A percentile compares a stretch with the other conserved stretches of the same genome.
These are phyloP conservation scores for Pelodiscus sinensis DNA, from an alignment of 2,113 vertebrate genomes.

Conservation along the genomic window DNA sequence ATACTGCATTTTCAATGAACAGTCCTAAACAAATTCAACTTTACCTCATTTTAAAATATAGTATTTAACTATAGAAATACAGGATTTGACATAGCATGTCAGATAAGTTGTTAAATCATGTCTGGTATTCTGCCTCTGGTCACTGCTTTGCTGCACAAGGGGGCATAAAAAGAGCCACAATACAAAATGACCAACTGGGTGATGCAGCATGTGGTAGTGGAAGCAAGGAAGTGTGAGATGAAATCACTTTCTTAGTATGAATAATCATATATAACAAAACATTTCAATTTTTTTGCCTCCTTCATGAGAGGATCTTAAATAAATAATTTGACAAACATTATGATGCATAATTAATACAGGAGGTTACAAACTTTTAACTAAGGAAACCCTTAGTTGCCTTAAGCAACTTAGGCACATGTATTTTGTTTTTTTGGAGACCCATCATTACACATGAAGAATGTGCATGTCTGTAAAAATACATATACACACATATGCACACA, in stretches of 20 bases:
- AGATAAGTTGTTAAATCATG: slow-evolving; percentile 31
- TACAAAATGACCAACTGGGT: slow-evolving; percentile 44
- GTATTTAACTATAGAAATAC: slow-evolving; percentile 29
- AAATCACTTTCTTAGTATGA: slow-evolving; percentile 16
- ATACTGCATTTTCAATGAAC: background rate
- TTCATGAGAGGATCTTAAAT: background rate
- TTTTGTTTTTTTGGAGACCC: too few relatives aligned
- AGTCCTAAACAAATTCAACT: background rate
- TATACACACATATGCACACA: too few relatives aligned
- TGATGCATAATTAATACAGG: background rate
- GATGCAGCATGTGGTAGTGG: slow-evolving; percentile 1
- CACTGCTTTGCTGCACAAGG: slow-evolving; percentile 3
- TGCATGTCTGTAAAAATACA: too few relatives aligned
- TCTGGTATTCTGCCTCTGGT: slow-evolving; percentile 62
- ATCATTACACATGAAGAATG: too few relatives aligned
- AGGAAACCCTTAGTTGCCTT: too few relatives aligned
- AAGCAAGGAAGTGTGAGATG: background rate
- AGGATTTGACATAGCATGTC: slow-evolving; percentile 40
- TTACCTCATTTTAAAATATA: slow-evolving; percentile 25
- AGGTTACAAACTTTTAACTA: too few relatives aligned
- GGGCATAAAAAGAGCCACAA: slow-evolving; percentile 20
- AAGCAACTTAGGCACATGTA: too few relatives aligned
- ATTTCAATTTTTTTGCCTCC: background rate
- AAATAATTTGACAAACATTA: background rate
- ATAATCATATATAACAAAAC: background rate